Evolutionary conservation across 2,888 invertebrate genomes (phyloP).

Genomic region (Drosophila peninsularis): DNA sequence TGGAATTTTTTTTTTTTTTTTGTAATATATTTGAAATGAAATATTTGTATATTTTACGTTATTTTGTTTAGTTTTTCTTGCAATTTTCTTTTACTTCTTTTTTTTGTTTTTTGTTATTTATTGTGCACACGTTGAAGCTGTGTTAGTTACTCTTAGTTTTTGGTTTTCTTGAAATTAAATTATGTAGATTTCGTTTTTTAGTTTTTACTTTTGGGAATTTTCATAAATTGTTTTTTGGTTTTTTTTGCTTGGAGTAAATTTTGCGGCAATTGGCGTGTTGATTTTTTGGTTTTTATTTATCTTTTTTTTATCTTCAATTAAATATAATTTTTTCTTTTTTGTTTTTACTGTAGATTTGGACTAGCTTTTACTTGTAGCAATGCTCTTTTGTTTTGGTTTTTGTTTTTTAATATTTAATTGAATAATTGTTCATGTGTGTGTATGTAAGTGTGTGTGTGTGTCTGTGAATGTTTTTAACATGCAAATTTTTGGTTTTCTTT

Average conservation of each 20-base stretch:
- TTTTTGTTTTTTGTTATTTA: conserved; percentile 31
- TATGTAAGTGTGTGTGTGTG: conserved; percentile 29
- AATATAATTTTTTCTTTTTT: conserved; percentile 49
- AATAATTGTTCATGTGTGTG: conserved; percentile 51
- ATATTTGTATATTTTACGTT: conserved; percentile 33
- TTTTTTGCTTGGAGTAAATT: conserved; percentile 50
- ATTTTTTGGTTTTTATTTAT: conserved; percentile 20
- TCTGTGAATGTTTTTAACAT: conserved; percentile 40
- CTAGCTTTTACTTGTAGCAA: conserved; percentile 71
- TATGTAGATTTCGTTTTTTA: conserved; percentile 29
- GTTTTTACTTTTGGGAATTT: conserved; percentile 38
- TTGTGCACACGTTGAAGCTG: conserved; percentile 80
- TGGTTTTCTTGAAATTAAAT: conserved; percentile 30
- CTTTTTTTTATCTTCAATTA: conserved; percentile 43
- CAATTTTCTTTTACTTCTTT: conserved; percentile 37
- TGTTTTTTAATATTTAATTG: conserved; percentile 43
- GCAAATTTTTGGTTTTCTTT: conserved; percentile 45
- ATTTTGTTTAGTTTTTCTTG: conserved; percentile 40
- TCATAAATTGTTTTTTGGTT: conserved; percentile 10
- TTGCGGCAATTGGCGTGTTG: conserved; percentile 73
- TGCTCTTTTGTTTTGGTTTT: conserved; percentile 39
- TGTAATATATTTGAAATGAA: conserved; percentile 37
- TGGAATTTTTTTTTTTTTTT: conserved; percentile 28
- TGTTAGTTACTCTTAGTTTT: conserved; percentile 46
- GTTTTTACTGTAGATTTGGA: conserved; percentile 71